These are phyloP conservation scores for Meiosimyza platycephala DNA, from an alignment of 2,888 invertebrate genomes.

Conservation along the genomic window DNA sequence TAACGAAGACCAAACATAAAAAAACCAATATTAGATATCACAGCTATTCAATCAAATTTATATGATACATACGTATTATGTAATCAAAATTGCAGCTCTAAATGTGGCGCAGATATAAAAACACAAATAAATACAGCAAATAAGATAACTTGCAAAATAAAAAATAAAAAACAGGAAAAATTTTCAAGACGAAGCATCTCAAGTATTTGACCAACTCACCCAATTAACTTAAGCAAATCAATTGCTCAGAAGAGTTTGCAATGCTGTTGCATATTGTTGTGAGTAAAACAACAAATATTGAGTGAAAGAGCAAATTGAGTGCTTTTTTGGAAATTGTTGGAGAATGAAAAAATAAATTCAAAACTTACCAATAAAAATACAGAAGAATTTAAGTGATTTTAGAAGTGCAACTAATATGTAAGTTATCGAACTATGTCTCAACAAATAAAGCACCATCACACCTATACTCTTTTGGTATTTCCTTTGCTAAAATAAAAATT, in stretches of 20 bases:
- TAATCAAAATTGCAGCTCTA: neutral
- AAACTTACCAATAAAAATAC: no score
- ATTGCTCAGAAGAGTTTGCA: neutral
- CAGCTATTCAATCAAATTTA: conserved; percentile 8
- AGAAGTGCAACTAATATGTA: no score
- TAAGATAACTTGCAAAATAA: neutral
- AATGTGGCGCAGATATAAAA: conserved; percentile 1
- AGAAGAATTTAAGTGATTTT: no score
- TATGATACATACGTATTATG: neutral
- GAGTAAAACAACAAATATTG: neutral
- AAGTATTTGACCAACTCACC: conserved; percentile 33
- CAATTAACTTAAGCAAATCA: conserved; percentile 12
- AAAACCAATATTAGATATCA: conserved; percentile 8
- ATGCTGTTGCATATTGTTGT: neutral
- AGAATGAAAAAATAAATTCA: no score
- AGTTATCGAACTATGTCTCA: no score
- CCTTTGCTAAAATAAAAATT: no score
- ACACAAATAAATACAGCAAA: neutral
- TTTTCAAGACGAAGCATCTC: conserved; percentile 5
- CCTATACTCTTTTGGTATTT: no score
- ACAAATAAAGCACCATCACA: no score
- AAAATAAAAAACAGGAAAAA: neutral
- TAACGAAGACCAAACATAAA: neutral
- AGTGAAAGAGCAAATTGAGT: neutral
- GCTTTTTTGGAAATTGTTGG: neutral